Conservation (phyloP, 2,888 invertebrate species). For the Theretra japonica region DNA sequence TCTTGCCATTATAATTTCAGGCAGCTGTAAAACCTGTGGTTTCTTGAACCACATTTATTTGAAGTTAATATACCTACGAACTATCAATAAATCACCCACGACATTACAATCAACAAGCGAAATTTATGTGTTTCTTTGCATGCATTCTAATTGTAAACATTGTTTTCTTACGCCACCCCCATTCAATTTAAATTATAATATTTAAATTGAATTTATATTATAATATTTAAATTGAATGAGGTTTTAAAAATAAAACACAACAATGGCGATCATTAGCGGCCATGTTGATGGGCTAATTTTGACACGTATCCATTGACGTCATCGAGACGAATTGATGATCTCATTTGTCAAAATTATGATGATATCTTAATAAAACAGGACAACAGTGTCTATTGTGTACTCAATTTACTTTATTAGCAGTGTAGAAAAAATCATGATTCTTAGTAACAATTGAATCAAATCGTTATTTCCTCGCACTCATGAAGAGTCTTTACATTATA, state of each 20-base stretch:
- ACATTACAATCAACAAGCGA: not conserved
- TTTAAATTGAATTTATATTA: not conserved
- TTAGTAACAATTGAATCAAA: too few species aligned
- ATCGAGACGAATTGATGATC: constrained; percentile 13
- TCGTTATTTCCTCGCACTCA: too few species aligned
- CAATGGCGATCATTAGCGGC: constrained; percentile 9
- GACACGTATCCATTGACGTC: not conserved
- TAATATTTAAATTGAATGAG: constrained; percentile 15
- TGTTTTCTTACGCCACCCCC: not conserved
- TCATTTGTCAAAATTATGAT: constrained; percentile 17
- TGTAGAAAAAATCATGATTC: too few species aligned
- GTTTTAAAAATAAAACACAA: not conserved
- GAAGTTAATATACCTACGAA: too few species aligned
- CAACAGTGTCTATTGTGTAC: too few species aligned
- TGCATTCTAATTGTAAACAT: not conserved
- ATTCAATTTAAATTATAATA: constrained; percentile 15
- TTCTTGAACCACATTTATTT: too few species aligned
- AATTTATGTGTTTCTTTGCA: not conserved
- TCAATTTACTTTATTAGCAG: too few species aligned
- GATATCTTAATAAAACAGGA: not conserved
- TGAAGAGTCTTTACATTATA: too few species aligned
- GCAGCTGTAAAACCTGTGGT: too few species aligned
- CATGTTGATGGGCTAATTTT: not conserved
- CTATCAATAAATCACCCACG: not conserved
- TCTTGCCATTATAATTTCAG: too few species aligned